Base-by-base conservation (phyloP, 2,888 invertebrate species). In the Folsomia candida region DNA sequence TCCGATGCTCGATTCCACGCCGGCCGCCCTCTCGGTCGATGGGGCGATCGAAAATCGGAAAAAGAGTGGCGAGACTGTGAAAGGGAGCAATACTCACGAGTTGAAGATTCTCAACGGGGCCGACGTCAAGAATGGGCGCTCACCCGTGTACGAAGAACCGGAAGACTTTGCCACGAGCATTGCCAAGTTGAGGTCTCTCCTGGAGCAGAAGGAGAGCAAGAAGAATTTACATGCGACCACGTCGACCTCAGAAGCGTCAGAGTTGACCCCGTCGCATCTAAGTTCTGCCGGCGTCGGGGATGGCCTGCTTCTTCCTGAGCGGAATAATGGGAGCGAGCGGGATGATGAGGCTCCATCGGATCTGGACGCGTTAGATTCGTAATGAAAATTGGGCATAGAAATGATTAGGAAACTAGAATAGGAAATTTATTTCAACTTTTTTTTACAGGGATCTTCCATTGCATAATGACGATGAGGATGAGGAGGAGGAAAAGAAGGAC, bases 141-240 rank as follows among this genome's bases (percentile, higher is more conserved):
- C 88, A 1, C 89, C 89, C 0, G 88, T 89, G 81, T 90, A 90
- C 81, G 90, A 90, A 81, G 90, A 90, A 80, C 86, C 88, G 0
- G 89, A 89, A 0, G 90, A 90, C 82, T 87, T 90, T 64, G 89
- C 89, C 69, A 87, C 89, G 71, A 89, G 89, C 80, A 90, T 90
- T 80, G 90, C 90, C 60, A 89, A 89, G 82, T 83, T 90, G 63
- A 83, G 90, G 64, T 88, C 86, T 62, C 82, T 90, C 78, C 83
- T 90, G 76, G 88, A 89, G 79, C 89, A 89, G 76, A 85, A 78
- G 47, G 77, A 78, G 22, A 75, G 80, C 60, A 78, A 75, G 62
- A 74, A 74, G 37, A 75, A 76, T 67, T 66, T 79, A 70, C 72
- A 6, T 37, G 47, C 11, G 73, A 73, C 14, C 62, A 67, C 1